Base-by-base conservation (phyloP, 2,113 vertebrate species). In the Donacobius atricapilla region DNA sequence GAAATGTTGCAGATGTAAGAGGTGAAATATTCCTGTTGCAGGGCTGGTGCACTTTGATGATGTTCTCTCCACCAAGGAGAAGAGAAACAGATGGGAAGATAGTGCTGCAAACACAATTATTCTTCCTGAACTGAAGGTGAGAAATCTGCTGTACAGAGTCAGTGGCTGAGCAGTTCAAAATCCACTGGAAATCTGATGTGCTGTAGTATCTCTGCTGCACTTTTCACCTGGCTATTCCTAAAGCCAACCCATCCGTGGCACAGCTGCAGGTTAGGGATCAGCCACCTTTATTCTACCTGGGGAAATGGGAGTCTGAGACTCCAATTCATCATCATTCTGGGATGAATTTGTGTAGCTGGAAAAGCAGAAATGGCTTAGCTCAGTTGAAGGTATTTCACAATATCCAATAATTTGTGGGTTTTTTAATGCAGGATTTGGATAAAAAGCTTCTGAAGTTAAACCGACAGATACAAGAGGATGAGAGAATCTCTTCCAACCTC, bases 21-120 rank as follows among this genome's bases (percentile, higher is more conserved):
- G 30, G 37, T 42, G 31, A 56, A 66, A 57, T 89, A 7, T 77
- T 95, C 47, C 71, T 72, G 60, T 95, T 90, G 57, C 85, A 99
- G 99, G 97, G 90, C 89, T 85, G 35, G 94, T 64, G 77, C 16
- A 7, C 13, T 98, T 98, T 70, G 84, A 98, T 94, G 75, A 54
- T 58, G 27, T 33, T 9, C 97, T 99, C 25, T 98, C 98, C 24
- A 98, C 97, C 61, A 99, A 98, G 94, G 65, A 93, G 8, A n/a
- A 33, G 6, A 98, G 99, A 96, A 99, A 99, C 83, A 79, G n/a
- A 21, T 99, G 99, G 99, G 99, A 99, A 93, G 76, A 90, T 33
- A 69, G 93, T 44, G 72, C 98, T 82, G 96, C 97, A 91, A 64
- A 86, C 16, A 66, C 56, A 12, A 33, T 99, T 84, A 97, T 99